These are phyloP conservation scores for Pristionchus maxplancki DNA, from an alignment of 2,888 invertebrate genomes.

Conservation along the genomic window DNA sequence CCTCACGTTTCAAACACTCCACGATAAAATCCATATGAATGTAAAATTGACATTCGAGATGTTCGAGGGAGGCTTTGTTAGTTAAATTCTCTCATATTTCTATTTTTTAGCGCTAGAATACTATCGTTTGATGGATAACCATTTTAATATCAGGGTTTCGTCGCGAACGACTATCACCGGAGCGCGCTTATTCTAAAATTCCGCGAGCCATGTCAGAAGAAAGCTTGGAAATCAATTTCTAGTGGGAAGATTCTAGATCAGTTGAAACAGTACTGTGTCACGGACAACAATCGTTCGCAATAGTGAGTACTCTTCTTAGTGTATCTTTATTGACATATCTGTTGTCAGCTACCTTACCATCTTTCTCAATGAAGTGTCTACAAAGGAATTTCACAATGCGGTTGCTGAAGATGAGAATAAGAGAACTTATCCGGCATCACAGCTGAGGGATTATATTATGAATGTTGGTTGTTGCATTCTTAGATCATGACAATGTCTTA, in stretches of 20 bases:
- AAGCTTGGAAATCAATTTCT: background rate
- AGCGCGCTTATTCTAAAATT: constrained; percentile 3
- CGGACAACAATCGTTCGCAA: background rate
- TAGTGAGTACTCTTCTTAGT: background rate
- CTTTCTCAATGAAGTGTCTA: background rate
- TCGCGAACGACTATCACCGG: background rate
- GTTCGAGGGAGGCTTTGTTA: constrained; percentile 13
- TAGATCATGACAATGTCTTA: background rate
- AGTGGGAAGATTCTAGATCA: background rate
- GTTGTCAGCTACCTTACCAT: background rate
- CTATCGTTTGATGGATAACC: background rate
- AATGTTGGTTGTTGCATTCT: background rate
- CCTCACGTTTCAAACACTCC: background rate
- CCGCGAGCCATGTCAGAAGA: background rate
- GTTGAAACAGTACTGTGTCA: background rate
- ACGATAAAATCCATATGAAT: background rate
- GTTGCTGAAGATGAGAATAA: background rate
- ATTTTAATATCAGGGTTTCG: background rate
- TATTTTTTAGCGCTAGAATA: background rate
- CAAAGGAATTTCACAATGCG: background rate
- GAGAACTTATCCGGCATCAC: background rate
- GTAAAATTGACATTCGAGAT: background rate
- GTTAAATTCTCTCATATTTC: background rate
- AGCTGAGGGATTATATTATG: background rate
- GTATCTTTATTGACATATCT: background rate